Evolutionary conservation across 2,797 vertebrate genomes (phyloP).

Genomic region (Gymnothorax javanicus): DNA sequence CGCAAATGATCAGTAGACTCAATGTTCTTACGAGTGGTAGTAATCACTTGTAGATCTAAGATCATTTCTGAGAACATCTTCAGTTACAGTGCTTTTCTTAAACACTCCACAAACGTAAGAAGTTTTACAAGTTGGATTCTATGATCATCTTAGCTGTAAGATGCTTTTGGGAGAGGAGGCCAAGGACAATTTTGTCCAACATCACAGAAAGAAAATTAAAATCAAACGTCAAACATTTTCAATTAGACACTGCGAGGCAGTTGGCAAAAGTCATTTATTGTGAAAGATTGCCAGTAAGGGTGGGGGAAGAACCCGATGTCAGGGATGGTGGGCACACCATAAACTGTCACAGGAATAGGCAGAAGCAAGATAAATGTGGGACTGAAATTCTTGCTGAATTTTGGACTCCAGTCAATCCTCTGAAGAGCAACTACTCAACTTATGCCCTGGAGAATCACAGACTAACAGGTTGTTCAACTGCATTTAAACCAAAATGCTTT

Average conservation of each 20-base stretch:
- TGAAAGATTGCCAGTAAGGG: background rate
- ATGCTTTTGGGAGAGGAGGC: too few relatives aligned
- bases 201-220: background rate
- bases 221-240: background rate
- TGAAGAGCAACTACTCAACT: background rate
- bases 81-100: too few relatives aligned
- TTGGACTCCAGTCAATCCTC: background rate
- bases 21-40: too few relatives aligned
- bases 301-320: background rate
- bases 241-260: background rate
- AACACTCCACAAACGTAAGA: too few relatives aligned
- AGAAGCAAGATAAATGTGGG: background rate
- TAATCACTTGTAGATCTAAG: too few relatives aligned
- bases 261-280: background rate
- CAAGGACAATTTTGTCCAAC: too few relatives aligned
- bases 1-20: too few relatives aligned
- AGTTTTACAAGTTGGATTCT: too few relatives aligned
- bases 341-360: background rate
- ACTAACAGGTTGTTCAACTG: background rate
- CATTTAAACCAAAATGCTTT: constrained; percentile 10
- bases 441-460: background rate
- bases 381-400: background rate
- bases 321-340: background rate
- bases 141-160: too few relatives aligned
- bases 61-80: too few relatives aligned